Conservation (phyloP, 2,888 invertebrate genomes). For the Ellobium chinense region DNA sequence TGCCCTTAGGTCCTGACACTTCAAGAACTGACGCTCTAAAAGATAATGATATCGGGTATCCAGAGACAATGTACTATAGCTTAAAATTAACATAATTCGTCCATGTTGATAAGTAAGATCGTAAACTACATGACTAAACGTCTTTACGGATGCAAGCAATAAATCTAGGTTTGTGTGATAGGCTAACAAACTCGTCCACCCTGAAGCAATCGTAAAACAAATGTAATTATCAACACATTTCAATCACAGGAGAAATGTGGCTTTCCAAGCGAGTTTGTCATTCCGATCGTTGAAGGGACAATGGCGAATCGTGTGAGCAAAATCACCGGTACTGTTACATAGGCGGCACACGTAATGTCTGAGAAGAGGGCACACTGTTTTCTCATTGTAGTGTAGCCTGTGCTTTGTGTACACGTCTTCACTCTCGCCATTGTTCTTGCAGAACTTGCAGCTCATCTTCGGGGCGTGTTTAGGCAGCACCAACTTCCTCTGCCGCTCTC, state of each 20-base stretch:
- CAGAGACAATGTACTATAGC: neutral
- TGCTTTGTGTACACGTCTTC: constrained; percentile 84
- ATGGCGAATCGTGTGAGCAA: constrained; percentile 88
- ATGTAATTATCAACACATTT: neutral
- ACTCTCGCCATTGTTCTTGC: constrained; percentile 88
- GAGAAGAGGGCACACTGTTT: constrained; percentile 86
- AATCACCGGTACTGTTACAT: constrained; percentile 85
- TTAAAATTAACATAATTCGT: neutral
- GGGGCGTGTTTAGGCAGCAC: constrained; percentile 39
- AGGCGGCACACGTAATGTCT: constrained; percentile 86
- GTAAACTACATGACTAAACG: no score
- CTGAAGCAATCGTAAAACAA: no score
- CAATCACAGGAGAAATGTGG: constrained; percentile 33
- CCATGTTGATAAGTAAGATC: neutral
- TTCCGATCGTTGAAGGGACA: constrained; percentile 79
- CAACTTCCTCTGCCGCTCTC: constrained; percentile 28
- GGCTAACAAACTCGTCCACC: no score
- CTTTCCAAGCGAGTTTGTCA: constrained; percentile 41
- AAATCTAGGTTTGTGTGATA: neutral
- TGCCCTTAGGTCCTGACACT: no score
- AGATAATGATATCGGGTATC: neutral
- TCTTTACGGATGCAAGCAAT: no score
- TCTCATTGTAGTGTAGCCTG: constrained; percentile 84
- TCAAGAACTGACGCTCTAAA: no score
- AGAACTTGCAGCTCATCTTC: constrained; percentile 84